Evolutionary conservation across 2,797 vertebrate species (phyloP), one percentile per base, ranked within the genome.

Genomic region (Bryconaethiops microstoma): DNA sequence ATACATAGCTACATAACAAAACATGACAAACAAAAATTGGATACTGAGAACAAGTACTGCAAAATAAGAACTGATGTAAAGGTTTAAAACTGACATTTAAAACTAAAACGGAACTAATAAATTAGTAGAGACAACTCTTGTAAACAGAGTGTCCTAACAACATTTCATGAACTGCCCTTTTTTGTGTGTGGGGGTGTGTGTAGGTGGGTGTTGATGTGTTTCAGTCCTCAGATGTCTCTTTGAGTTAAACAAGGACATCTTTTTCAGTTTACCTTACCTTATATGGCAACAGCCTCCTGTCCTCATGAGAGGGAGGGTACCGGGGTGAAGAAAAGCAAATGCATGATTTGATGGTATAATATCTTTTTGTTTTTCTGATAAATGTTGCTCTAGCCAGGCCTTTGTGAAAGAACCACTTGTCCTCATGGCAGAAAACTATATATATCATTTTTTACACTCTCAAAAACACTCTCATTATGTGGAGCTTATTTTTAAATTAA

Each of bases 251-350:
- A 14, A 29, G 67, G 70, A 78, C 57, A 29, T 54, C 55, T 79
- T 83, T 79, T 76, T 71, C 70, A 39, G 72, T 75, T 76, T 63
- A 77, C 70, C 65, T 78, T 65, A 60, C 80, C 59, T 80, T 82
- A 67, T 80, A 72, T 73, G 35, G 80, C 77, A 78, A 42, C 54
- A 74, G 48, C 70, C 39, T 68, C 57, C 25, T 78, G 76, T 82
- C 39, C 60, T 73, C 62, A 74, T 48, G 48, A 52, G n/a, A 42
- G 35, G 42, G 65, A 39, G 7, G 68, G 69, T 40, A 54, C 52
- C 42, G 62, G 19, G 8, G 39, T 8, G 35, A 50, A 29, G 4
- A 77, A 60, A 29, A 76, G 64, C 42, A 42, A 52, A 75, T 48
- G 52, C 65, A 35, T 77, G 50, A 77, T 65, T 77, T 77, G 75